phyloP scores from a whole-genome alignment of 2,888 invertebrate genomes.

The Uropetala carovei region DNA sequence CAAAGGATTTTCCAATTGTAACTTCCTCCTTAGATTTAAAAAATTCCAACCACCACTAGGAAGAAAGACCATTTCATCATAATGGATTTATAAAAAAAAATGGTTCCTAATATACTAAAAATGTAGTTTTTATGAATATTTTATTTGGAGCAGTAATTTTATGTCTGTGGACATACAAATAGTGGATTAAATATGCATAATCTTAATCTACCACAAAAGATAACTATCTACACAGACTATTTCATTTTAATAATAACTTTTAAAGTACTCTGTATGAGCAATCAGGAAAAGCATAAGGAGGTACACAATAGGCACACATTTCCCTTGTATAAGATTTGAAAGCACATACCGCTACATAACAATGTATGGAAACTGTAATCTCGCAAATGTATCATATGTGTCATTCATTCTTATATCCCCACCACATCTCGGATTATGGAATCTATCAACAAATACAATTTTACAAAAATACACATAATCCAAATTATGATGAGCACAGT shows the following conservation, averaged over 20 bases:
- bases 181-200: conserved; percentile 63
- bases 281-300: conserved; percentile 63
- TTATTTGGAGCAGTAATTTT: conserved; percentile 61
- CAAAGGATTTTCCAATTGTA: neutral
- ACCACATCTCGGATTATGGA: conserved; percentile 64
- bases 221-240: conserved; percentile 64
- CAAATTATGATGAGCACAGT: conserved; percentile 63
- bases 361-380: conserved; percentile 63
- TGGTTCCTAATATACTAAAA: conserved; percentile 54
- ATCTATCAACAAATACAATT: conserved; percentile 63
- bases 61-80: conserved; percentile 10
- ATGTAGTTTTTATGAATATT: conserved; percentile 63
- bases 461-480: conserved; percentile 64
- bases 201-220: conserved; percentile 63
- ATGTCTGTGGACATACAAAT: conserved; percentile 62
- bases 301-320: conserved; percentile 63
- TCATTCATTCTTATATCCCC: conserved; percentile 60
- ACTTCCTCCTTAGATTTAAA: neutral
- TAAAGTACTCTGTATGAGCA: conserved; percentile 49
- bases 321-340: conserved; percentile 59
- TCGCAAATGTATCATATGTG: conserved; percentile 58
- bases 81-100: conserved; percentile 51
- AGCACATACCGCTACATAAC: conserved; percentile 63
- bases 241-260: conserved; percentile 62
- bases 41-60: conserved; percentile 51